Conservation (phyloP, 2,113 vertebrate genomes). For the Abramis brama region DNA sequence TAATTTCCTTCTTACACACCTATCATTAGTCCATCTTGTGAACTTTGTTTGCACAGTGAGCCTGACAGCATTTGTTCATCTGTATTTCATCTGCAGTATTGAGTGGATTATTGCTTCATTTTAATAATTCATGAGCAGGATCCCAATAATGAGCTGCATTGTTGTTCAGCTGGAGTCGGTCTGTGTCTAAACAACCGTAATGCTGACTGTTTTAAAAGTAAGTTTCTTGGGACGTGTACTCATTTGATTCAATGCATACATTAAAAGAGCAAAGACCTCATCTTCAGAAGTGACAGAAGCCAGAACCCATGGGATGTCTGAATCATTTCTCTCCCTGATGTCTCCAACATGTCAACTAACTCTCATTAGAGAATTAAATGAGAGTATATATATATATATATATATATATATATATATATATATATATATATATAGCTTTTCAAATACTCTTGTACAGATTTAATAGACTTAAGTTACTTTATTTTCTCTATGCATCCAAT, state of each 20-base stretch:
- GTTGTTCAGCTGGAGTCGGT: background rate
- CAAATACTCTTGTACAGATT: too few relatives aligned
- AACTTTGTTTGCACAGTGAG: background rate
- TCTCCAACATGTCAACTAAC: too few relatives aligned
- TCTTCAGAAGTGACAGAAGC: background rate
- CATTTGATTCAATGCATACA: background rate
- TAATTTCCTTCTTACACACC: background rate
- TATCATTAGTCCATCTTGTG: background rate
- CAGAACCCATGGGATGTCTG: background rate
- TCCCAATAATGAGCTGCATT: background rate
- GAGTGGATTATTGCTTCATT: background rate
- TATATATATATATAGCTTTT: too few relatives aligned
- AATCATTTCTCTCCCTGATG: too few relatives aligned
- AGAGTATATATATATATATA: too few relatives aligned
- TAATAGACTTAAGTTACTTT: too few relatives aligned
- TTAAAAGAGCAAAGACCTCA: background rate
- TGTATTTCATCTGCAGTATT: conserved; percentile 3
- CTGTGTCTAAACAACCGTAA: background rate
- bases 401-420: too few relatives aligned
- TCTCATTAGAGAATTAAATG: too few relatives aligned
- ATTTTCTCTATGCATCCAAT: too few relatives aligned
- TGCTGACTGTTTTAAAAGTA: background rate
- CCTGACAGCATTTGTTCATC: background rate
- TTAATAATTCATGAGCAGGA: conserved; percentile 16
- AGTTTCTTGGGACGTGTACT: background rate